Evolutionary conservation across 1,140 invertebrate species (phyloP).

Genomic region (Thalassaphorura encarpata): DNA sequence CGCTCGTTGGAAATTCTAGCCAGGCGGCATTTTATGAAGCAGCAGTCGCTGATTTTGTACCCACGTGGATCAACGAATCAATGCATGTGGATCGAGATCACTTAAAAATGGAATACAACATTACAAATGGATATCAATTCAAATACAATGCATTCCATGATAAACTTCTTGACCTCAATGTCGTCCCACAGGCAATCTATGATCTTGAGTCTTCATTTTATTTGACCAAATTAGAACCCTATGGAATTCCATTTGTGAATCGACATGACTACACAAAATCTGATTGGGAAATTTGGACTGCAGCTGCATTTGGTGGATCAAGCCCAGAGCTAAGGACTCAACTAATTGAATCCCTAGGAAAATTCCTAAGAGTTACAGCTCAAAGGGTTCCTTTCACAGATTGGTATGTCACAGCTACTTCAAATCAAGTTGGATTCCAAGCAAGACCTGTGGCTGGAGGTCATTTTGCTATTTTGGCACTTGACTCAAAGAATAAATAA

Average conservation of each 20-base stretch:
- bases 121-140: conserved; percentile 26
- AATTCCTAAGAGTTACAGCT: conserved; percentile 2
- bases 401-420: conserved; percentile 21
- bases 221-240: conserved; percentile 16
- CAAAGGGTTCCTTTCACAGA: conserved; percentile 22
- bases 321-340: conserved; percentile 14
- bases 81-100: conserved; percentile 12
- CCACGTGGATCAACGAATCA: conserved; percentile 17
- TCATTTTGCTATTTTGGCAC: conserved; percentile 22
- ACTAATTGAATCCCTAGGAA: background rate
- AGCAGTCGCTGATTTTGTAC: conserved; percentile 3
- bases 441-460: conserved; percentile 22
- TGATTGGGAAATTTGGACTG: conserved; percentile 30
- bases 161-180: conserved; percentile 15
- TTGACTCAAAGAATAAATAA: background rate
- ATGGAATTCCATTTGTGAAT: conserved; percentile 22
- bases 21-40: conserved; percentile 10
- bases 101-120: conserved; percentile 30
- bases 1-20: conserved; percentile 5
- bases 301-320: conserved; percentile 20
- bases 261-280: conserved; percentile 27
- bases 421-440: conserved; percentile 10
- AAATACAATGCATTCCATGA: conserved; percentile 29
- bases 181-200: conserved; percentile 20
- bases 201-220: conserved; percentile 20